phyloP scores from a whole-genome alignment of 2,113 vertebrate species.

The Sprattus sprattus region DNA sequence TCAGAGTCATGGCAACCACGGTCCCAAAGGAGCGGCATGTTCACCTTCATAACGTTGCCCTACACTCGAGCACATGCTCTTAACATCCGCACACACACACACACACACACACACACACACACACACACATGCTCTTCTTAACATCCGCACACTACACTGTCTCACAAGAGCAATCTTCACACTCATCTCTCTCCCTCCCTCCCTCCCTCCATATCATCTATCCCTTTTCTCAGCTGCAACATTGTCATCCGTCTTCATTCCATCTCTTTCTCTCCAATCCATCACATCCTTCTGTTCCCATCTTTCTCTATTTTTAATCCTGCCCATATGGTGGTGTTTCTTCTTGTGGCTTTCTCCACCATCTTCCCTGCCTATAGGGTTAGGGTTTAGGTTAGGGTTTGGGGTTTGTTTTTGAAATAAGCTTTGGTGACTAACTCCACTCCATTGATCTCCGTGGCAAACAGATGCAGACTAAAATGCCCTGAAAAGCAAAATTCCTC shows the following conservation, averaged over 20 bases:
- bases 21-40: constrained; percentile 58
- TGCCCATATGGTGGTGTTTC: too few relatives aligned
- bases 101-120: too few relatives aligned
- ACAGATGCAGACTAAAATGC: neutral
- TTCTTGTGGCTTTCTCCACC: too few relatives aligned
- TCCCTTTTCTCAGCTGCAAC: neutral
- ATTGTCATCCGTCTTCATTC: neutral
- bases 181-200: neutral
- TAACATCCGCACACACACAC: constrained; percentile 16
- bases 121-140: neutral
- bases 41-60: constrained; percentile 42
- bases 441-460: too few relatives aligned
- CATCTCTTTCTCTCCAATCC: neutral
- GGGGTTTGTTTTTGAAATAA: too few relatives aligned
- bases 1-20: constrained; percentile 61
- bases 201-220: neutral
- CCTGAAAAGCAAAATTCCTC: neutral
- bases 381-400: too few relatives aligned
- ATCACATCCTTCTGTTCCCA: neutral
- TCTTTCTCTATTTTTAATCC: too few relatives aligned
- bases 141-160: neutral
- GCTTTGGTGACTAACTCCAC: too few relatives aligned
- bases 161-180: neutral
- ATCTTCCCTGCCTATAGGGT: too few relatives aligned
- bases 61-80: constrained; percentile 30